A percentile compares a stretch with the other conserved stretches of the same genome.
phyloP scores from a whole-genome alignment of 92 coral and sea anemone species.

The Nematostella vectensis region DNA sequence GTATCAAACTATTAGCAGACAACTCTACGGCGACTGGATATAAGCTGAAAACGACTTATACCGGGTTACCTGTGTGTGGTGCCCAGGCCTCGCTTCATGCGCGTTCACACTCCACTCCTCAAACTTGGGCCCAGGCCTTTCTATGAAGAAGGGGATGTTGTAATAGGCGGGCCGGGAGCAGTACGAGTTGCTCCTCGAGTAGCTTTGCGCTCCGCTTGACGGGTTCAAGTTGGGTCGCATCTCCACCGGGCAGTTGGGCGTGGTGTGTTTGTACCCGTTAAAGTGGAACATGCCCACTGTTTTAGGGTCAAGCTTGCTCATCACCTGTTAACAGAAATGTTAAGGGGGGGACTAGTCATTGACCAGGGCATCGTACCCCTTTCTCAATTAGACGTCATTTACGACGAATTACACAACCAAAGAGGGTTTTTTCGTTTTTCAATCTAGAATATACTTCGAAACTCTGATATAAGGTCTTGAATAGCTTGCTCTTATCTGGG shows the following conservation, averaged over 20 bases:
- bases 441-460: no score
- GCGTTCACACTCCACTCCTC: slow-evolving; percentile 65
- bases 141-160: slow-evolving; percentile 70
- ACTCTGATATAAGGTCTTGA: no score
- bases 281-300: slow-evolving; percentile 62
- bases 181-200: slow-evolving; percentile 18
- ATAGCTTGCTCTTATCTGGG: no score
- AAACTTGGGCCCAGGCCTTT: slow-evolving; percentile 59
- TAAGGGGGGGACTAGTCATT: not conserved
- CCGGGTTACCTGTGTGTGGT: slow-evolving; percentile 67
- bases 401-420: no score
- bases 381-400: no score
- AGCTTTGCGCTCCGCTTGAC: slow-evolving; percentile 62
- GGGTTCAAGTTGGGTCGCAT: slow-evolving; percentile 58
- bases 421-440: no score
- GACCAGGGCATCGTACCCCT: no score
- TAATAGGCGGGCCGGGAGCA: slow-evolving; percentile 40
- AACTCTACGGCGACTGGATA: no score
- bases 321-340: slow-evolving; percentile 32
- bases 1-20: no score
- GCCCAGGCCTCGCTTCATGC: slow-evolving; percentile 85
- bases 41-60: no score
- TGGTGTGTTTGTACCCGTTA: slow-evolving; percentile 58
- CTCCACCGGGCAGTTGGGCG: slow-evolving; percentile 79
- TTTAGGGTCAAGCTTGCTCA: slow-evolving; percentile 67